Evolutionary conservation across 2,888 invertebrate species (phyloP), one percentile per base, ranked within the genome.

Genomic region (Frankliniella intonsa): DNA sequence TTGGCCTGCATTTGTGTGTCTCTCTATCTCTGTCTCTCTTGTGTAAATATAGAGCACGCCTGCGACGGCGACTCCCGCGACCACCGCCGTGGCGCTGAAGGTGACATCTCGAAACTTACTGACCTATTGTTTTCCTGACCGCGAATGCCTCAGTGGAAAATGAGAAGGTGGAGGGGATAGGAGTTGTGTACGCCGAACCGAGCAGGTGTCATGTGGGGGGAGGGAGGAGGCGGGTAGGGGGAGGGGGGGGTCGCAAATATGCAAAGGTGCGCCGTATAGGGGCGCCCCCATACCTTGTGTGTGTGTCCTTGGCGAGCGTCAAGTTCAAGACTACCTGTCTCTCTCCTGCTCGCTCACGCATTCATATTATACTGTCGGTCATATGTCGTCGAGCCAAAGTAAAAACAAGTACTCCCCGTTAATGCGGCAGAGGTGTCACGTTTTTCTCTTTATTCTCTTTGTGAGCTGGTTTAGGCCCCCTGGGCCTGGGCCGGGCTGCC

Each of bases 121-220:
- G 69, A 76, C 69, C 69, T 76, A 76, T 76, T 76, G 69, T 76
- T 76, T 62, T 62, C 62, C 62, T 62, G 62, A 62, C 62, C 62
- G n/a, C 12, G 55, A 12, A 12, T 55, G 55, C 55, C 14, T 55
- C 14, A 55, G 55, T 17, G 62, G 62, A n/a, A 17, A 12, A 55
- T 55, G 62, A 7, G 62, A n/a, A 7, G 19, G 14, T 10, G 62
- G 62, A 62, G 62, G 38, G 3, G 38, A 38, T 38, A 5, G 38
- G 38, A 17, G 62, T 55, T 12, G 55, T 55, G 38, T 38, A 38
- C 38, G 38, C 38, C 38, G 38, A 38, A 38, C 38, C 38, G 38
- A 2, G 55, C 55, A 17, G 55, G 55, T 17, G 55, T 55, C 55
- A 55, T 55, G 62, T 14, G 62, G 62, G 55, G 55, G 7, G 55